These are phyloP conservation scores for Ivindomyrus marchei DNA, from an alignment of 2,113 vertebrate genomes.

Conservation along the genomic window DNA sequence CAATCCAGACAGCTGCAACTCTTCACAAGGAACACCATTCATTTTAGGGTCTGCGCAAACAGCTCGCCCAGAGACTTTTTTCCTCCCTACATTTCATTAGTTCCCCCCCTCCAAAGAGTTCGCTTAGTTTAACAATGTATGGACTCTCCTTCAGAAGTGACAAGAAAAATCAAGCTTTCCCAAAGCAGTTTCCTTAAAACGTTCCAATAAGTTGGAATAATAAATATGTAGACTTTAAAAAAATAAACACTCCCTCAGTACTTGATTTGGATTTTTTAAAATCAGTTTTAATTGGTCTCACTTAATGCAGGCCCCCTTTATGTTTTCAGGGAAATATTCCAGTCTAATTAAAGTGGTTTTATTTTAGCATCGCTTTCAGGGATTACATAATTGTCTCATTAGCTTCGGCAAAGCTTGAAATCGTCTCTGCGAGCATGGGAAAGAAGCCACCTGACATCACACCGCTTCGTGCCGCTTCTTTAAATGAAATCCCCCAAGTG, in stretches of 20 bases:
- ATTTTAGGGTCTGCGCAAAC: background rate
- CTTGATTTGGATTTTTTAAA: background rate
- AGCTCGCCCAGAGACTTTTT: background rate
- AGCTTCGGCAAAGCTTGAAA: conserved; percentile 3
- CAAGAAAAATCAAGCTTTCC: background rate
- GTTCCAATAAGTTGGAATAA: background rate
- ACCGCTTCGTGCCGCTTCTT: background rate
- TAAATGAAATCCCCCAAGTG: background rate
- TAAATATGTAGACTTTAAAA: background rate
- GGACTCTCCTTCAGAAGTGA: background rate
- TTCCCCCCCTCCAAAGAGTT: background rate
- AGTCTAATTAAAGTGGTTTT: conserved; percentile 15
- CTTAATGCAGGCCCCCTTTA: background rate
- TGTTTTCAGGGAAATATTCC: conserved; percentile 8
- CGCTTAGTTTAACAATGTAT: background rate
- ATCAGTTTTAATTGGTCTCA: conserved; percentile 2
- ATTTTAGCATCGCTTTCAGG: conserved; percentile 4
- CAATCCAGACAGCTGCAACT: conserved; percentile 7
- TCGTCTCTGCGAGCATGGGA: background rate
- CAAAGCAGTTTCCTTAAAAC: background rate
- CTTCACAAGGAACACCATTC: conserved; percentile 14
- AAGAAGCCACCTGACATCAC: background rate
- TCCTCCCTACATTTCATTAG: background rate
- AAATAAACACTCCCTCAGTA: background rate
- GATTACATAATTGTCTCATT: conserved; percentile 11